phyloP scores from a whole-genome alignment of 2,113 vertebrate genomes.

The Phyllostomus discolor region DNA sequence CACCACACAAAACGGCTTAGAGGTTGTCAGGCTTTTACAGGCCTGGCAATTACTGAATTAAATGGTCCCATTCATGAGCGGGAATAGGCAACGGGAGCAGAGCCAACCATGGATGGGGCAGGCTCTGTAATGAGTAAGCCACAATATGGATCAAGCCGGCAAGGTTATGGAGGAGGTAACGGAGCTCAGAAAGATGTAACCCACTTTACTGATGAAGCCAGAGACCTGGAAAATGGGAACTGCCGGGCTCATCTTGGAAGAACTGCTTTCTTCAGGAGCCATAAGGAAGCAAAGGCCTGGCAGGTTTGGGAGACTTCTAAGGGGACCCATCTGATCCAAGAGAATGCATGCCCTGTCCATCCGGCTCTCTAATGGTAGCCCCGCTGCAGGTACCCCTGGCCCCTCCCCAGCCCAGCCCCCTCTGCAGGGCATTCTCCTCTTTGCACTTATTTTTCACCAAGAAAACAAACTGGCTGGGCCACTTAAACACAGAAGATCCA shows the following conservation, averaged over 20 bases:
- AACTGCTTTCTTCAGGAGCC: conserved; percentile 47
- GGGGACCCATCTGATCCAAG: conserved; percentile 1
- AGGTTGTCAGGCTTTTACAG: not conserved
- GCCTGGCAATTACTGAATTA: conserved; percentile 42
- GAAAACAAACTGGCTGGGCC: not conserved
- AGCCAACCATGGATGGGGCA: not conserved
- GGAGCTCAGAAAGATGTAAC: conserved; percentile 67
- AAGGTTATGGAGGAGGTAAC: conserved; percentile 57
- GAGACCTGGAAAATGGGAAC: conserved; percentile 69
- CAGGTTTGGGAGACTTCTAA: conserved; percentile 44
- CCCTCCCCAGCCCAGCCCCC: not conserved
- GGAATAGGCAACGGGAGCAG: conserved; percentile 17
- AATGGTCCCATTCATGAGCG: conserved; percentile 27
- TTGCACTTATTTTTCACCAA: not conserved
- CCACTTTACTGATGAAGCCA: conserved; percentile 67
- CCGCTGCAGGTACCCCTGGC: not conserved
- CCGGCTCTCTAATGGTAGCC: not conserved
- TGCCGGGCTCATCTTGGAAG: conserved; percentile 63
- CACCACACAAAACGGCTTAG: not conserved
- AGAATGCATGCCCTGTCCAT: not conserved
- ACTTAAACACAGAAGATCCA: not conserved
- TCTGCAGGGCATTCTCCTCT: not conserved
- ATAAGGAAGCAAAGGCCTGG: conserved; percentile 55
- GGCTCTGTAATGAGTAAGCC: not conserved
- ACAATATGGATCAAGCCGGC: conserved; percentile 60